Percentiles rank a stretch among this genome's conserved stretches.
Conservation (phyloP, 2,888 invertebrate species). For the Coecobrya sp. region DNA sequence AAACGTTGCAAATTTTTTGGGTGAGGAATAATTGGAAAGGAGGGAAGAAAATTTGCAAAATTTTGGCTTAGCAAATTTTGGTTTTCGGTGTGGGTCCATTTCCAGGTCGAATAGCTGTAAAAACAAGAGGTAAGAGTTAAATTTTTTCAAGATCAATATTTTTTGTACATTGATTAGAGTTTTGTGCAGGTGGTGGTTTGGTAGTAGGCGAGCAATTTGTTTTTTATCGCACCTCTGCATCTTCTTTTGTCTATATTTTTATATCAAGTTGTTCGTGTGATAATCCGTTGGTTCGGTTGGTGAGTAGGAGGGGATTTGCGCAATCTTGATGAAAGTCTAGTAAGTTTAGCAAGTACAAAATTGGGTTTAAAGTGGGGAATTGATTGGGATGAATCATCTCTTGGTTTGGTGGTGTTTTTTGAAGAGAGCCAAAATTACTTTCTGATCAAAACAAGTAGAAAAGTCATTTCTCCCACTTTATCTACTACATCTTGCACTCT, state of each 20-base stretch:
- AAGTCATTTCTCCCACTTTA: constrained; percentile 23
- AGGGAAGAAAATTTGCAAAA: too few species aligned
- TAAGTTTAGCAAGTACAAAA: constrained; percentile 23
- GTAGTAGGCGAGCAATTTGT: not conserved
- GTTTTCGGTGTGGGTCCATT: too few species aligned
- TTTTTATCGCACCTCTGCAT: not conserved
- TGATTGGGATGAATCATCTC: not conserved
- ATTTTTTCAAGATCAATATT: not conserved
- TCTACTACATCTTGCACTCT: not conserved
- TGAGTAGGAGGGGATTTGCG: constrained; percentile 12
- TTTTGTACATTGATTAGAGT: not conserved
- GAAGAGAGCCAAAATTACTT: not conserved
- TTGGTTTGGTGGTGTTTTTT: not conserved
- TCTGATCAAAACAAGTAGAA: not conserved
- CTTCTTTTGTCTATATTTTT: too few species aligned
- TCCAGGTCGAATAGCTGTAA: too few species aligned
- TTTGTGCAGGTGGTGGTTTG: not conserved
- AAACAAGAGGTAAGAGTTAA: too few species aligned
- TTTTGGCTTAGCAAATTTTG: too few species aligned
- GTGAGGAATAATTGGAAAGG: too few species aligned
- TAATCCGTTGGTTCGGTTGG: not conserved
- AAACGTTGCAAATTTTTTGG: too few species aligned
- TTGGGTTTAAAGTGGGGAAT: constrained; percentile 11
- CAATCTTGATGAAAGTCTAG: not conserved
- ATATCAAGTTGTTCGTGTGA: not conserved